Base-by-base conservation (phyloP, 2,113 vertebrate species). In the Manacus vitellinus region DNA sequence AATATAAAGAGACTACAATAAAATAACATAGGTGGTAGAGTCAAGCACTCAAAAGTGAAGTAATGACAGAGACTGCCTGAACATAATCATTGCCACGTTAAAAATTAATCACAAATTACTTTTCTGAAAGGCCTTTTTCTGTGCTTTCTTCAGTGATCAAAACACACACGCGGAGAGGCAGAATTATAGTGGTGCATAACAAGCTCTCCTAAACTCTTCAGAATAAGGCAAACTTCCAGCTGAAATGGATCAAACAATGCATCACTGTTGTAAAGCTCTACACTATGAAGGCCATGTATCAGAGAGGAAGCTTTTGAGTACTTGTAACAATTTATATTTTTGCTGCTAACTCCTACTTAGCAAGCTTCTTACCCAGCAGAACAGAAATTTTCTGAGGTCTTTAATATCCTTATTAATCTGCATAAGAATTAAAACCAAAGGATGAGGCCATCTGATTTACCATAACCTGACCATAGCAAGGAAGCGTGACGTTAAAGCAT, bases 91-190 rank as follows among this genome's bases (percentile, higher is more conserved):
- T 37, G 51, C 14, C 41, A 68, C 1, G 2, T 80, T 68, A 71
- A 88, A 94, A 90, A 67, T 59, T 65, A 59, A 90, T 65, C 66
- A 74, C 65, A 88, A 80, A 77, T 41, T 35, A 49, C 25, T 55
- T 37, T 94, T 85, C 14, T 30, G 27, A 71, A 79, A 89, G 10
- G 39, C 16, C 31, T 70, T 55, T 78, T 93, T 54, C 54, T 72
- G 25, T 49, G 39, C 28, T 87, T 94, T 91, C 90, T 82, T 92
- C 73, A 85, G 63, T n/a, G 75, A 73, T 92, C 44, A 92, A 68
- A 88, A 93, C 37, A 62, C 39, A 59, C 28, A 68, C 3, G 41
- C 0, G 0, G 1, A 84, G 33, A 77, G 31, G 56, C 46, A 94
- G 76, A 89, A 87, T 39, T 81, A 83, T 2, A 3, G 39, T 24